Base-by-base conservation (phyloP, 2,797 vertebrate genomes). In the Tragopan temminckii region DNA sequence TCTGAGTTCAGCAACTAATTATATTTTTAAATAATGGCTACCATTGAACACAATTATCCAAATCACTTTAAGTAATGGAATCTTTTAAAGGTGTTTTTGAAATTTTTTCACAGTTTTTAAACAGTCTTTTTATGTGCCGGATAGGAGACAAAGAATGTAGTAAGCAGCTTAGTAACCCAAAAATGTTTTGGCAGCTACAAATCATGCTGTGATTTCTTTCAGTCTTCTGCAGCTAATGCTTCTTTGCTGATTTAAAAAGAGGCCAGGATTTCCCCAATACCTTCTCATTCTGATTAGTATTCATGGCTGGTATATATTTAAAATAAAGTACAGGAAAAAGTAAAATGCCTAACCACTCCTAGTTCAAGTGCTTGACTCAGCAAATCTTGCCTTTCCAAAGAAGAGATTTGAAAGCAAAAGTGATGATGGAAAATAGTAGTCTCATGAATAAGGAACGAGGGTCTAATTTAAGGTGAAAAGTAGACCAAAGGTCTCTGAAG, bases 11-110 rank as follows among this genome's bases (percentile, higher is more conserved):
- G 98, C 96, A 98, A 98, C 98, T 99, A 98, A 99, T 99, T 99
- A 98, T 99, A 99, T 99, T 99, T 98, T 99, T 99, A 98, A 99
- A 98, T 99, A 99, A 99, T 99, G 98, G 98, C 98, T 98, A 98
- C 98, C 98, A 98, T 98, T 98, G 98, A 98, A 97, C 98, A 98
- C 98, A 98, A 98, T 99, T 99, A 99, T 99, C 98, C 97, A 98
- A 99, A 98, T 98, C 98, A 98, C 97, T 98, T 98, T 98, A 98
- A 98, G 98, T 99, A 99, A 99, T 98, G 98, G 98, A 98, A 98
- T 98, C 98, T 98, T 98, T 98, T 98, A 97, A 98, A 98, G 98
- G 98, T 98, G 98, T 98, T 98, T 98, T 98, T 97, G 96, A 97
- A 97, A 97, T 95, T 96, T 97, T 53, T 98, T 97, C 97, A 93